Evolutionary conservation across 2,888 invertebrate species (phyloP), one percentile per base, ranked within the genome.

Genomic region (Siphlonurus alternatus): DNA sequence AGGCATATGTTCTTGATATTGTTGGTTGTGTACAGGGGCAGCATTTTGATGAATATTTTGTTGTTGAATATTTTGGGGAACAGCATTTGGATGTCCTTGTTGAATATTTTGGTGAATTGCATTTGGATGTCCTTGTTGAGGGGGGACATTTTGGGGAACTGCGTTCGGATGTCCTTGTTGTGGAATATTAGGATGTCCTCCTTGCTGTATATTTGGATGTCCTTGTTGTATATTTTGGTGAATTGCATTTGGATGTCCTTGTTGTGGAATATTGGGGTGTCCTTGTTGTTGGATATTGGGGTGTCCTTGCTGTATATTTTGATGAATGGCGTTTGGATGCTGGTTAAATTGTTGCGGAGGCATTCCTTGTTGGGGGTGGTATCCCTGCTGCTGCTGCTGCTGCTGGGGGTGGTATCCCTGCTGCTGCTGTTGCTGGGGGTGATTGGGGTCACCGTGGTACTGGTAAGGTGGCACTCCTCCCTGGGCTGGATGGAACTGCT

Each of bases 401-500:
- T 64, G 65, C 51, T 66, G 69, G 22, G 62, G 62, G 61, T 66
- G 68, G 24, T 66, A 53, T 23, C 65, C 65, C 59, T 65, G 63
- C 23, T 65, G 65, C 22, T 66, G 62, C 63, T 65, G 67, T 2
- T 59, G 65, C 2, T 64, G 61, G 20, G 61, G 63, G 23, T 64
- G 67, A 2, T 59, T 19, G 7, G 23, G 60, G 59, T 51, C 53
- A 56, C 61, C 63, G 56, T 67, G 66, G 61, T 59, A 61, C 18
- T 56, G 62, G 5, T 64, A 65, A 22, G 62, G 61, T 54, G 69
- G 70, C 15, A 63, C 64, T 10, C 60, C 15, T 18, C 53, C 67
- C 61, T 71, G 71, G 23, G 69, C 70, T 38, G 68, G 71, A 65
- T 69, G 69, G 38, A 61, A 59, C 53, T 66, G 68, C 53, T 66